These are phyloP conservation scores for Illadopsis cleaveri DNA, from an alignment of 2,113 vertebrate genomes.

Conservation along the genomic window DNA sequence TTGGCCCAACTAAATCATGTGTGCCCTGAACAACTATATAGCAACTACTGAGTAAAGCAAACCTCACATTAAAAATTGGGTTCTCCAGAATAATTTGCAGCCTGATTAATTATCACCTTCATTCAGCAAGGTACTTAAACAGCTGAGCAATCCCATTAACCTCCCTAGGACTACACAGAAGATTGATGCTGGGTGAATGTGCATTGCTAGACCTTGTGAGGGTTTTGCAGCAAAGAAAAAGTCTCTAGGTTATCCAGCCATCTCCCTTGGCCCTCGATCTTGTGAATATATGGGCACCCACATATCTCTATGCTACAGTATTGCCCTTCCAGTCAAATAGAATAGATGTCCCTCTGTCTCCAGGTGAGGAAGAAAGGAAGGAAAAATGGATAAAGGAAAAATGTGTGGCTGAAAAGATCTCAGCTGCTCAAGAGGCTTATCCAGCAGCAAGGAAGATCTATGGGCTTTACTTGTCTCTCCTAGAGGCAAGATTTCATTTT, in stretches of 20 bases:
- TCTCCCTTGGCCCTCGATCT: neutral
- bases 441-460: conserved; percentile 20
- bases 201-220: neutral
- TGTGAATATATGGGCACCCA: neutral
- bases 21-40: neutral
- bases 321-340: neutral
- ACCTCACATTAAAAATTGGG: neutral
- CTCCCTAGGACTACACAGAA: neutral
- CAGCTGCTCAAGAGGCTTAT: neutral
- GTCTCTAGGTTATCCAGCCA: neutral
- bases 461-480: neutral
- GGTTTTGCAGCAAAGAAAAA: neutral
- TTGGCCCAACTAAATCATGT: neutral
- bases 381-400: neutral
- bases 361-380: neutral
- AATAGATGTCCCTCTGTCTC: neutral
- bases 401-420: neutral
- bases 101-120: conserved; percentile 8
- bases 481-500: conserved; percentile 41
- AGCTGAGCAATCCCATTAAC: conserved; percentile 13
- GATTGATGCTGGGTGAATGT: neutral
- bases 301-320: neutral
- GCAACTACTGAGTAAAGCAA: neutral
- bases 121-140: conserved; percentile 4
- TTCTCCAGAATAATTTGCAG: conserved; percentile 47